Conservation (phyloP, 2,888 invertebrate genomes). For the Nowickia ferox region DNA sequence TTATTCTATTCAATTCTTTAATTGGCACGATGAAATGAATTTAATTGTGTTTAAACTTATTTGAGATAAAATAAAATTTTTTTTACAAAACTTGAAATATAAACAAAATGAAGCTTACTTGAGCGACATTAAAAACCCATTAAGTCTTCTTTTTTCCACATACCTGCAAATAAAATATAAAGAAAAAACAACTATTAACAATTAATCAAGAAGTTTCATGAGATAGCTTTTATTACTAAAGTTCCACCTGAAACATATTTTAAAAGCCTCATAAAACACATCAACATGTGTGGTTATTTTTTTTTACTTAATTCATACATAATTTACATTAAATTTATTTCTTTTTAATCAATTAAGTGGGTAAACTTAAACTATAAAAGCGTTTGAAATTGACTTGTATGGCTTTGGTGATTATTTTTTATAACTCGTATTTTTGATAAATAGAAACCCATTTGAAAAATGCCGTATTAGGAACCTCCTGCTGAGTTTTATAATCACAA, state of each 20-base stretch:
- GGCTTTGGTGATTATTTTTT: slow-evolving; percentile 15
- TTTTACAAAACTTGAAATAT: not conserved
- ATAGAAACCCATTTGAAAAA: slow-evolving; percentile 39
- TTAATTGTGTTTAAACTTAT: too few relatives aligned
- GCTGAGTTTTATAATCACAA: slow-evolving; percentile 23
- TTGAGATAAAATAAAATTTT: not conserved
- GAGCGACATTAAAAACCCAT: not conserved
- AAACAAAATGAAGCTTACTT: slow-evolving; percentile 10
- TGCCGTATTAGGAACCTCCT: slow-evolving; percentile 26
- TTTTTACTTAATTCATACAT: slow-evolving; percentile 18
- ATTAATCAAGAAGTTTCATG: slow-evolving; percentile 28
- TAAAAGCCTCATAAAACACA: slow-evolving; percentile 31
- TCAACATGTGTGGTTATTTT: slow-evolving; percentile 21
- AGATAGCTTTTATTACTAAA: slow-evolving; percentile 55
- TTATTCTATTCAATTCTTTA: too few relatives aligned
- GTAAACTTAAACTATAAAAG: slow-evolving; percentile 21
- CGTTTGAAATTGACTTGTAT: slow-evolving; percentile 37
- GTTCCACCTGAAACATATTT: slow-evolving; percentile 36
- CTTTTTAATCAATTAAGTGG: slow-evolving; percentile 50
- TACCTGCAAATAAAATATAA: slow-evolving; percentile 53
- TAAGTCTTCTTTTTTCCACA: slow-evolving; percentile 20
- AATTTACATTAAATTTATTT: slow-evolving; percentile 62
- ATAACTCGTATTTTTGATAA: slow-evolving; percentile 29
- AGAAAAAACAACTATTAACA: slow-evolving; percentile 6
- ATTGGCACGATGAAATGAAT: too few relatives aligned